A percentile compares a stretch with the other conserved stretches of the same genome.
Evolutionary conservation across 2,113 vertebrate species (phyloP).

Genomic region (Dicaeum eximium): DNA sequence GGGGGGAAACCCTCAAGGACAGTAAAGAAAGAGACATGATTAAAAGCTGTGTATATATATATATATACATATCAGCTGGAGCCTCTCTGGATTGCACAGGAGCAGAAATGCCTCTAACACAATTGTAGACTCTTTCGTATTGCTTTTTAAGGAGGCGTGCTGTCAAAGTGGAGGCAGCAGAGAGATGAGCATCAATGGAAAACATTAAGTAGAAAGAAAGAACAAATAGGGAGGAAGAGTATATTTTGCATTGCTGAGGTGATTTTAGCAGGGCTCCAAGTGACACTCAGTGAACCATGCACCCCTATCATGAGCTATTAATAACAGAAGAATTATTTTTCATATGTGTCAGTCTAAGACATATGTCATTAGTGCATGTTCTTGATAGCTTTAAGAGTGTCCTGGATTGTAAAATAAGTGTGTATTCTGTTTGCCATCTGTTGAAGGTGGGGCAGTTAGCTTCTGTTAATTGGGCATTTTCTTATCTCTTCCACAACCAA

Average conservation of each 20-base stretch:
- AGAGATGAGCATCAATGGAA: not conserved
- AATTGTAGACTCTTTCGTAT: not conserved
- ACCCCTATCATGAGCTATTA: not conserved
- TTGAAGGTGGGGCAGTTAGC: too few relatives aligned
- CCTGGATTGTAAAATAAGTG: too few relatives aligned
- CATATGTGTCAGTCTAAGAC: not conserved
- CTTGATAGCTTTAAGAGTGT: not conserved
- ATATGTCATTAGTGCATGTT: not conserved
- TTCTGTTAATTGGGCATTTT: too few relatives aligned
- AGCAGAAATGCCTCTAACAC: not conserved
- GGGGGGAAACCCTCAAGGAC: not conserved
- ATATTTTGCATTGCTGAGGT: not conserved
- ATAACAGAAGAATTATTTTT: not conserved
- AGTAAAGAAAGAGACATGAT: not conserved
- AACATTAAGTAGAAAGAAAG: not conserved
- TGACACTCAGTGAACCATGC: not conserved
- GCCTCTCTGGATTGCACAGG: not conserved
- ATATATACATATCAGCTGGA: not conserved
- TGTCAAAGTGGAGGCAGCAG: not conserved
- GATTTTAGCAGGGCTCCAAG: rapidly evolving
- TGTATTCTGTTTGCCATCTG: too few relatives aligned
- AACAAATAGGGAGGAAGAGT: not conserved
- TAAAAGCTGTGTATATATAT: not conserved
- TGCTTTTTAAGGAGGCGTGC: not conserved
- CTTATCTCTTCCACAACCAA: too few relatives aligned